phyloP scores from a whole-genome alignment of 2,113 vertebrate species.

The Daboia siamensis region DNA sequence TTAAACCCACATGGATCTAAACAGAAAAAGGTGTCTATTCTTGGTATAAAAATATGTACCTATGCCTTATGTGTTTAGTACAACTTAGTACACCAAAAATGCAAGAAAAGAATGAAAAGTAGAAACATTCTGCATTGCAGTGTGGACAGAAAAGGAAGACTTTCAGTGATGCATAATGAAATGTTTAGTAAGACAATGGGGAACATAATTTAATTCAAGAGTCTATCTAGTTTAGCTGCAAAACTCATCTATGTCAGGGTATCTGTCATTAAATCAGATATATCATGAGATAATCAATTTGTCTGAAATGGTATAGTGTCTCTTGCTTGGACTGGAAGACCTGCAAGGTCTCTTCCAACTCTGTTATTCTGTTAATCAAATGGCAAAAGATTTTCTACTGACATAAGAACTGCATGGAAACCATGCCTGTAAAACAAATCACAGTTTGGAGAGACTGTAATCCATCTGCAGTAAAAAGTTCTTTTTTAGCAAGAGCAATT shows the following conservation, averaged over 20 bases:
- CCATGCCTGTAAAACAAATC: not conserved
- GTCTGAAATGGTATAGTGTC: not conserved
- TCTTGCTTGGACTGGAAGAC: not conserved
- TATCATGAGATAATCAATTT: not conserved
- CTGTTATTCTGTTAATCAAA: not conserved
- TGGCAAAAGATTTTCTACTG: not conserved
- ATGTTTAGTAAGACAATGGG: not conserved
- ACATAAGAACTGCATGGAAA: not conserved
- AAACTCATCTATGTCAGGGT: not conserved
- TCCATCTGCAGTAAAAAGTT: not conserved
- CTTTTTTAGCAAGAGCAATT: not conserved
- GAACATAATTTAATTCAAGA: not conserved
- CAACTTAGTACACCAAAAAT: not conserved
- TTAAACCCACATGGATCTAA: not conserved
- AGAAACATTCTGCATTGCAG: not conserved
- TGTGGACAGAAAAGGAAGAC: not conserved
- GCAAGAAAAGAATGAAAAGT: not conserved
- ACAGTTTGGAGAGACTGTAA: not conserved
- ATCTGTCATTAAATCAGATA: not conserved
- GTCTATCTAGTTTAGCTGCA: not conserved
- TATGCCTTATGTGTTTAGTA: not conserved
- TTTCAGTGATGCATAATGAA: not conserved
- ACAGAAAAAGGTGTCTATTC: not conserved
- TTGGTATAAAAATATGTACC: not conserved
- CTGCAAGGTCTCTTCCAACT: not conserved